Evolutionary conservation across 2,888 invertebrate genomes (phyloP).

Genomic region (Anthrax anthrax): DNA sequence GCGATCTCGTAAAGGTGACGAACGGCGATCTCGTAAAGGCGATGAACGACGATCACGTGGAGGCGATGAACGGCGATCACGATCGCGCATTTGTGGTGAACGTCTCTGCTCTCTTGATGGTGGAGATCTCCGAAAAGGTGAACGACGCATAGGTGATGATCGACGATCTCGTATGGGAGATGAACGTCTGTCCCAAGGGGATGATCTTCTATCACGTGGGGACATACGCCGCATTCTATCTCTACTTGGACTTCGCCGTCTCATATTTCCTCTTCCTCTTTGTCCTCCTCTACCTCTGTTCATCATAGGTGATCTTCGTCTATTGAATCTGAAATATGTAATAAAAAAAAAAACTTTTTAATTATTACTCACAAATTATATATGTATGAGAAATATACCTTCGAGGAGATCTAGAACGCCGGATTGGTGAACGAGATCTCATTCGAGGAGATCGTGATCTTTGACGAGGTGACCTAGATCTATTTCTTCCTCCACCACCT

Average conservation of each 20-base stretch:
- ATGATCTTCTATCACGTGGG: constrained; percentile 20
- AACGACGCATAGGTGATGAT: constrained; percentile 22
- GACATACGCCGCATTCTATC: constrained; percentile 22
- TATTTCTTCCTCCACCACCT: constrained; percentile 11
- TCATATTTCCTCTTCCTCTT: constrained; percentile 7
- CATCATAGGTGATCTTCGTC: constrained; percentile 9
- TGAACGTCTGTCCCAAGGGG: constrained; percentile 34
- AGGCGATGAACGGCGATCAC: constrained; percentile 24
- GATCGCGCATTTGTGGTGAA: constrained; percentile 4
- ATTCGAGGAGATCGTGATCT: constrained; percentile 23
- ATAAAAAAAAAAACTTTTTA: not conserved
- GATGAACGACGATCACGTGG: constrained; percentile 12
- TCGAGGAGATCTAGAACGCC: constrained; percentile 29
- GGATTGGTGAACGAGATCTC: constrained; percentile 29
- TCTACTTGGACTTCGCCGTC: constrained; percentile 26
- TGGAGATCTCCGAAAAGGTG: constrained; percentile 23
- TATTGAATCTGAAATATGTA: constrained; percentile 21
- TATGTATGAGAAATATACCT: too few species aligned
- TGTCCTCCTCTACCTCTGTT: constrained; percentile 5
- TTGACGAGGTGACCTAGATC: constrained; percentile 26
- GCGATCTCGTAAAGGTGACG: constrained; percentile 27
- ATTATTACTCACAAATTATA: not conserved
- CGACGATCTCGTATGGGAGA: constrained; percentile 23
- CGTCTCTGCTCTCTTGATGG: constrained; percentile 16
- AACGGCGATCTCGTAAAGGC: constrained; percentile 15